Evolutionary conservation across 2,797 vertebrate species (phyloP).

Genomic region (Pampus argenteus): DNA sequence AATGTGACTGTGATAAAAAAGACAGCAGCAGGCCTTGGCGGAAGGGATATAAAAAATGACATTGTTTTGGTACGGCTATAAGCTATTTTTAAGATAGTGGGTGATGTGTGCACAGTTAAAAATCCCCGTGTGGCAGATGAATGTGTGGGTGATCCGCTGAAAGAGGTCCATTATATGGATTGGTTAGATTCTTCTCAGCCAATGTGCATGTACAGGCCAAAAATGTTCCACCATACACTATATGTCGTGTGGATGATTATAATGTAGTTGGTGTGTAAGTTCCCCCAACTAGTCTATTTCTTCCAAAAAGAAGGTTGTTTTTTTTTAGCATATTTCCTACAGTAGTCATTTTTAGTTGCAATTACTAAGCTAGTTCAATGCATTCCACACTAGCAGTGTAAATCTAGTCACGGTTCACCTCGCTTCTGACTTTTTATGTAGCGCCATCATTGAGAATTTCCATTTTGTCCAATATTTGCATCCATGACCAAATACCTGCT

Average conservation of each 20-base stretch:
- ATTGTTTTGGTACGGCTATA: conserved; percentile 23
- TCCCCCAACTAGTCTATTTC: no score
- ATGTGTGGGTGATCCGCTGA: conserved; percentile 26
- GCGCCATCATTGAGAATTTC: no score
- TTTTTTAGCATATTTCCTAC: no score
- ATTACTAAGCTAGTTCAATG: no score
- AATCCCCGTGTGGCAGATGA: conserved; percentile 18
- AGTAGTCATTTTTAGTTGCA: no score
- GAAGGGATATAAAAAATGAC: not conserved
- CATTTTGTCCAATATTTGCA: no score
- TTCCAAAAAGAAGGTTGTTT: no score
- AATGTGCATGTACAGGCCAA: not conserved
- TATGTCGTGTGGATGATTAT: not conserved
- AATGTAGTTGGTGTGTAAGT: no score
- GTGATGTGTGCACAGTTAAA: conserved; percentile 21
- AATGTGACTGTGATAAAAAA: not conserved
- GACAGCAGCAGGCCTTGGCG: not conserved
- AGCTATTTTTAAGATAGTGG: conserved; percentile 50
- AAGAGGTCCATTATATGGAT: not conserved
- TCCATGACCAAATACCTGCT: no score
- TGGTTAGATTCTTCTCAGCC: not conserved
- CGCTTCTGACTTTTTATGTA: no score
- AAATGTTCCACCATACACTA: not conserved
- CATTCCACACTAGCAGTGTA: no score
- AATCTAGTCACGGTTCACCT: no score